Evolutionary conservation across 2,888 invertebrate genomes (phyloP), one percentile per base, ranked within the genome.

Genomic region (Apodemia hepburni): DNA sequence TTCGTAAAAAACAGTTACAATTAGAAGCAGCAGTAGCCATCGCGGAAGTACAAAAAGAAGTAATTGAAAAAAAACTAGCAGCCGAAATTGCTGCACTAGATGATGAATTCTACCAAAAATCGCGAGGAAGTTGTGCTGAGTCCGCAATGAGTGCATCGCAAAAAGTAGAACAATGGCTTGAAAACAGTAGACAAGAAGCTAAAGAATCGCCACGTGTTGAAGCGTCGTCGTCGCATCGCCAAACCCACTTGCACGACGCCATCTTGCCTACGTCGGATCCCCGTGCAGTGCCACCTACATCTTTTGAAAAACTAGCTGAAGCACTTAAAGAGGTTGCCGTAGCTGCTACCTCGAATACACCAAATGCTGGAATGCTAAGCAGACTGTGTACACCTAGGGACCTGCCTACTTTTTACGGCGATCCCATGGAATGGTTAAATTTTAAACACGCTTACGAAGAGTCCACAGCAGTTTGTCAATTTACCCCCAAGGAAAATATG

Each of bases 381-480:
- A 12, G 35, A 33, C 29, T 58, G 35, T 58, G 58, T 45, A 58
- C 17, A 5, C 35, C 35, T 8, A 58, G 29, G n/a, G 58, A 58
- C 15, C 17, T 58, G 35, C 58, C 58, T 58, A 29, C 58, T 11
- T 58, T 27, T 7, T 58, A 15, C 58, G 58, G 58, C 12, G 58
- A 58, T 29, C 33, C 58, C 12, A 33, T 58, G 58, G 58, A 58
- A 33, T 58, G 58, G 58, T 29, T 58, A 22, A 29, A 22, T 15
- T 58, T 58, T n/a, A 58, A 58, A 22, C 58, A 58, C 12, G 58
- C 58, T 22, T 58, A 58, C 58, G 58, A 58, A 15, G 58, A 58
- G 33, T 58, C 58, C 3, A 58, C 58, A 15, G 58, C 22, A 29
- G 58, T 58, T 5, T 58, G 58, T 15, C 58, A 29, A 29, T 58